Percentiles rank a stretch among this genome's conserved stretches.
Conservation (phyloP, 2,888 invertebrate species). For the Silvanus unidentatus region DNA sequence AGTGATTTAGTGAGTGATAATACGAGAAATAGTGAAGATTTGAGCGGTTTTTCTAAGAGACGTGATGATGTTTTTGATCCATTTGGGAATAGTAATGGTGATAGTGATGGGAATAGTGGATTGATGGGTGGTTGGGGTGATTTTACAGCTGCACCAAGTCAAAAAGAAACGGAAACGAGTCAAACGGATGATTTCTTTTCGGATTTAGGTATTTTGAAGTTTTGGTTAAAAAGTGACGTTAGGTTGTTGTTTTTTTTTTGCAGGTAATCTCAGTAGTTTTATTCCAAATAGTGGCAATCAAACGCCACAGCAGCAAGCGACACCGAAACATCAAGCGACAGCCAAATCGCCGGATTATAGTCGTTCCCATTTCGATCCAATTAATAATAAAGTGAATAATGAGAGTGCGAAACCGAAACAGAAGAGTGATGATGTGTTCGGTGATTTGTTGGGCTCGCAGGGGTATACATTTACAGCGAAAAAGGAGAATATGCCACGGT, state of each 20-base stretch:
- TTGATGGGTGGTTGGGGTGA: slow-evolving; percentile 40
- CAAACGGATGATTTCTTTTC: slow-evolving; percentile 65
- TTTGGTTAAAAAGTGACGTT: slow-evolving; percentile 4
- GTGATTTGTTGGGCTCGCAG: slow-evolving; percentile 84
- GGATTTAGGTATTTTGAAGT: slow-evolving; percentile 54
- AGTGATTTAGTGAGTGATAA: slow-evolving; percentile 45
- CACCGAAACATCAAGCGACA: slow-evolving; percentile 39
- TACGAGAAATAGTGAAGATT: slow-evolving; percentile 45
- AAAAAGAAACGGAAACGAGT: no score
- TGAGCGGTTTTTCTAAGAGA: slow-evolving; percentile 29
- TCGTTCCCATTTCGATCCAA: slow-evolving; percentile 65
- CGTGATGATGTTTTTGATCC: slow-evolving; percentile 56
- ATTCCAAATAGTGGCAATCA: slow-evolving; percentile 26
- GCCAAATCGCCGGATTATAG: slow-evolving; percentile 51
- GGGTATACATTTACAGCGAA: slow-evolving; percentile 78
- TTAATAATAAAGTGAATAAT: slow-evolving; percentile 30
- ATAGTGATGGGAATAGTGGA: slow-evolving; percentile 23
- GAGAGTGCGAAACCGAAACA: slow-evolving; percentile 30
- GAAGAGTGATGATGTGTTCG: slow-evolving; percentile 71
- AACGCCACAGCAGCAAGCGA: slow-evolving; percentile 40
- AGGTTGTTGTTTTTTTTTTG: slow-evolving; percentile 2
- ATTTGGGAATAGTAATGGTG: slow-evolving; percentile 48
- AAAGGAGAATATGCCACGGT: slow-evolving; percentile 69
- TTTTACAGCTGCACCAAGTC: slow-evolving; percentile 18
- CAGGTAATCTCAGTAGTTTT: slow-evolving; percentile 16